Evolutionary conservation across 2,113 vertebrate genomes (phyloP), one percentile per base, ranked within the genome.

Genomic region (Mugil cephalus): DNA sequence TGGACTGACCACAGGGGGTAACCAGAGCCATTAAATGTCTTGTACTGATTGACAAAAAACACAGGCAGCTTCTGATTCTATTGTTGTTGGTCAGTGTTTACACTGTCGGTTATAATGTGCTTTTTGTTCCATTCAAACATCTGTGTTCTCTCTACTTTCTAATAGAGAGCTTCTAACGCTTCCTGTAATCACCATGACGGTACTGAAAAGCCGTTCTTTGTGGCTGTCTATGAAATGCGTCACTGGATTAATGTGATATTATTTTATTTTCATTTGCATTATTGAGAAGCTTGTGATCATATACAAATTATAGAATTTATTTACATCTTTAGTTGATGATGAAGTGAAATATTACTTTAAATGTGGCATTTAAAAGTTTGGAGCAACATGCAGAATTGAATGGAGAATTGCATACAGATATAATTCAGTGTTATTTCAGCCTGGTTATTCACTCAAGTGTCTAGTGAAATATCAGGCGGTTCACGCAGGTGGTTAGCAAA

Each of bases 81-180:
- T 30, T 30, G 39, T 10, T 19, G 47, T 67, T 18, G 35, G 18
- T 58, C 54, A 35, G 43, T 45, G 43, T n/a, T 1, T 45, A 45
- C 2, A 45, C 4, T n/a, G 13, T n/a, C 2, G 43, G 43, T 15
- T n/a, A n/a, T 45, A 30, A 45, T 13, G 39, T 42, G 2, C 1
- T 42, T 42, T 42, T 42, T 14, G 12, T 42, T 13, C 12, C n/a
- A 36, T 15, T 46, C 4, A 15, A 12, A 43, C 12, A 12, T 53
- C 36, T 6, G 8, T 51, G 55, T 62, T n/a, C 24, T 53, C 40
- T 45, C 42, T 71, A 24, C 30, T 17, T 47, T 40, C 61, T 55
- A 51, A 6, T 42, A 3, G 39, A 71, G 60, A 30, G 3, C 24
- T 30, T 30, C 24, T 30, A 30, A 30, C 24, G 24, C 24, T 30